phyloP scores from a whole-genome alignment of 2,113 vertebrate genomes.

The Origma solitaria region DNA sequence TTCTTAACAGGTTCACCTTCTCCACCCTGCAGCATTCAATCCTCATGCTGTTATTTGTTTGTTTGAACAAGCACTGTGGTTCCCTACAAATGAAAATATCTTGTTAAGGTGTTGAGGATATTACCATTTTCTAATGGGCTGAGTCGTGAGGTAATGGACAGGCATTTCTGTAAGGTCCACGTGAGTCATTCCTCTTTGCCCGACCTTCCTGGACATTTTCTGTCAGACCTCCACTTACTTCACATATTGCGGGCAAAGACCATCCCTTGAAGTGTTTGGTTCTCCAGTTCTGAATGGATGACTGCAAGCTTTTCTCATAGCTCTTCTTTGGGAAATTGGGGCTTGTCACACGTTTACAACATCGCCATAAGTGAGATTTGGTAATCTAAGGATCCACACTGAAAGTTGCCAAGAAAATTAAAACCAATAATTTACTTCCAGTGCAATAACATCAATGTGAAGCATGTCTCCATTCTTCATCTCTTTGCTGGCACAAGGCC shows the following conservation, averaged over 20 bases:
- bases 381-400: background rate
- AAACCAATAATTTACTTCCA: background rate
- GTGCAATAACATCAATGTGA: background rate
- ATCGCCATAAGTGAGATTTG: background rate
- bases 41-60: background rate
- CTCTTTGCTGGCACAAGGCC: background rate
- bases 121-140: background rate
- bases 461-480: background rate
- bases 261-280: background rate
- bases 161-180: background rate
- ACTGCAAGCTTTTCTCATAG: background rate
- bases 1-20: background rate
- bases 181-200: background rate
- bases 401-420: background rate
- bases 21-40: background rate
- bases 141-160: background rate
- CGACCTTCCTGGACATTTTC: background rate
- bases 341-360: background rate
- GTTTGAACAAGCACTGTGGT: background rate
- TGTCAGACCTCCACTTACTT: background rate
- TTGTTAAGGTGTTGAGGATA: background rate
- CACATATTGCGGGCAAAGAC: rapidly evolving
- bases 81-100: background rate
- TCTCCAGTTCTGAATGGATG: background rate
- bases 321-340: rapidly evolving